These are phyloP conservation scores for Picus viridis DNA, from an alignment of 2,797 vertebrate species.

Conservation along the genomic window DNA sequence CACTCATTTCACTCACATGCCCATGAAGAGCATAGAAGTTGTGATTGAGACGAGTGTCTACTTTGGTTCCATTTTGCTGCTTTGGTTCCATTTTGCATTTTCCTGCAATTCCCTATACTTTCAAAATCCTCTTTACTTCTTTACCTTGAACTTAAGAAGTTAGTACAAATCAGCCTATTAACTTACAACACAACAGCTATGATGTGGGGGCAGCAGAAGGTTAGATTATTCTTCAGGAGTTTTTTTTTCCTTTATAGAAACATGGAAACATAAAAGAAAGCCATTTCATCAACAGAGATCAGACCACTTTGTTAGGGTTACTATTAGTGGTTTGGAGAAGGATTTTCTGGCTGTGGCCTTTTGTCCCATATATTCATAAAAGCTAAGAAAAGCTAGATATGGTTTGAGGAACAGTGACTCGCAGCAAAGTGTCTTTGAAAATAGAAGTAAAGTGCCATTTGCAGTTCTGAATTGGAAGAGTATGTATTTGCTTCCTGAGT, in stretches of 20 bases:
- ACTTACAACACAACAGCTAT: neutral
- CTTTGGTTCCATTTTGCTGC: neutral
- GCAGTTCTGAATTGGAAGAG: conserved; percentile 27
- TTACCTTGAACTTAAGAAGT: neutral
- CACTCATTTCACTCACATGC: neutral
- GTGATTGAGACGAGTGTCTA: neutral
- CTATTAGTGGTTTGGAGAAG: conserved; percentile 57
- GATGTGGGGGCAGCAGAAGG: neutral
- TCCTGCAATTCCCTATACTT: neutral
- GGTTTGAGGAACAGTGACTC: conserved; percentile 43
- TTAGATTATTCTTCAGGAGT: neutral
- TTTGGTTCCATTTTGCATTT: neutral
- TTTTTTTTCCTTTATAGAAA: neutral
- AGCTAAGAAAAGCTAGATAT: conserved; percentile 58
- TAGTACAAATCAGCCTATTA: conserved; percentile 13
- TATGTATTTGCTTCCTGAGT: conserved; percentile 7
- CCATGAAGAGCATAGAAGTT: neutral
- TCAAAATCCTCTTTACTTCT: neutral
- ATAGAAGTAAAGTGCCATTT: conserved; percentile 61
- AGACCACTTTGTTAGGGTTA: conserved; percentile 15
- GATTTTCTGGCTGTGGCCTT: conserved; percentile 15
- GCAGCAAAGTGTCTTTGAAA: conserved; percentile 44
- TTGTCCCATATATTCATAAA: conserved; percentile 34
- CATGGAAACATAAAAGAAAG: neutral
- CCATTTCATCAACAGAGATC: conserved; percentile 28